These are phyloP conservation scores for Pterostichus madidus DNA, from an alignment of 2,888 invertebrate genomes.

Conservation along the genomic window DNA sequence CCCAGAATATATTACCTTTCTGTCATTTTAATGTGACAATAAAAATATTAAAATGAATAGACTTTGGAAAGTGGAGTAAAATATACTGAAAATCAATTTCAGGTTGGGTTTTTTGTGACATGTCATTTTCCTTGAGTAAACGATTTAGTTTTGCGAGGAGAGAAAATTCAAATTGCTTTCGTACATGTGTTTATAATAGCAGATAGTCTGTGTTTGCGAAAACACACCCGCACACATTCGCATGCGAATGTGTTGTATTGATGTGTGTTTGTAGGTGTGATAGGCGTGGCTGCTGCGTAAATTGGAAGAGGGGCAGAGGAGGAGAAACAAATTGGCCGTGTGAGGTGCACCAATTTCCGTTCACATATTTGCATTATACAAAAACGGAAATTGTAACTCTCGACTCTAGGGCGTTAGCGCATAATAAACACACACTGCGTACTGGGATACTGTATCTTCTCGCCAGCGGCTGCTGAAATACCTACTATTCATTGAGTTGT, in stretches of 20 bases:
- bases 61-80: no score
- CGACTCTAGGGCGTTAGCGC: constrained; percentile 27
- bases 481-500: constrained; percentile 3
- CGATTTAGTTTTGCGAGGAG: constrained; percentile 42
- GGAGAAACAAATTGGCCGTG: constrained; percentile 62
- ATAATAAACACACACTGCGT: not conserved
- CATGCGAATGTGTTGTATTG: not conserved
- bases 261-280: constrained; percentile 17
- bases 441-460: not conserved
- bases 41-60: no score
- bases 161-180: constrained; percentile 55
- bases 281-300: constrained; percentile 50
- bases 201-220: constrained; percentile 21
- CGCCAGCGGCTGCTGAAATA: not conserved
- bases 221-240: constrained; percentile 1
- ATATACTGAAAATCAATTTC: constrained; percentile 19
- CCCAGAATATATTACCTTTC: no score
- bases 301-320: constrained; percentile 44
- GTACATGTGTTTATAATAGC: constrained; percentile 49
- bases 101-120: constrained; percentile 12
- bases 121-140: constrained; percentile 51
- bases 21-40: no score
- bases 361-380: constrained; percentile 64
- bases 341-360: constrained; percentile 66
- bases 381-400: constrained; percentile 66